These are phyloP conservation scores for Rhinella marina DNA, from an alignment of 2,797 vertebrate genomes.

Conservation along the genomic window DNA sequence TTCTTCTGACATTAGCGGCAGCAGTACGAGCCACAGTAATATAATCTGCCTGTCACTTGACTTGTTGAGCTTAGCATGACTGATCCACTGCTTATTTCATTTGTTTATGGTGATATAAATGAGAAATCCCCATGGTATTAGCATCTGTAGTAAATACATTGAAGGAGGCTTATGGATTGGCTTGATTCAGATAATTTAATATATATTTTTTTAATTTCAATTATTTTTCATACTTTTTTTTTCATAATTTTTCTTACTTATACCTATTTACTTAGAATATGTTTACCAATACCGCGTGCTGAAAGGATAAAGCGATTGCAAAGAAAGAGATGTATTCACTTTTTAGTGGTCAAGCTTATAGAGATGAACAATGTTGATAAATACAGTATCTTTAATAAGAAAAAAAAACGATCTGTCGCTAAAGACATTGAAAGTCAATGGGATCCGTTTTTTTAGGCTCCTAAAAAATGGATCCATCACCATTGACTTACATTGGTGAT, in stretches of 20 bases:
- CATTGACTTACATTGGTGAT: no score
- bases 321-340: no score
- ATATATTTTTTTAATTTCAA: neutral
- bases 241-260: no score
- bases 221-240: no score
- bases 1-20: constrained; percentile 34
- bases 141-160: constrained; percentile 8
- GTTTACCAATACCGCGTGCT: neutral
- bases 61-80: constrained; percentile 25
- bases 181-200: neutral
- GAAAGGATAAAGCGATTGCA: neutral
- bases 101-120: constrained; percentile 14
- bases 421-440: no score
- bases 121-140: constrained; percentile 3
- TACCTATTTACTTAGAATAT: no score
- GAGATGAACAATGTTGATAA: no score
- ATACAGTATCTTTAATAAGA: no score
- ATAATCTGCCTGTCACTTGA: constrained; percentile 45
- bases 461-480: no score
- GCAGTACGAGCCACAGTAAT: constrained; percentile 23
- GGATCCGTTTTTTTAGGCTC: no score
- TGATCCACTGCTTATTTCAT: constrained; percentile 24
- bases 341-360: no score
- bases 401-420: no score
- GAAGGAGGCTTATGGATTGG: neutral